Conservation (phyloP, 2,797 vertebrate genomes). For the Ctenopoma kingsleyae region DNA sequence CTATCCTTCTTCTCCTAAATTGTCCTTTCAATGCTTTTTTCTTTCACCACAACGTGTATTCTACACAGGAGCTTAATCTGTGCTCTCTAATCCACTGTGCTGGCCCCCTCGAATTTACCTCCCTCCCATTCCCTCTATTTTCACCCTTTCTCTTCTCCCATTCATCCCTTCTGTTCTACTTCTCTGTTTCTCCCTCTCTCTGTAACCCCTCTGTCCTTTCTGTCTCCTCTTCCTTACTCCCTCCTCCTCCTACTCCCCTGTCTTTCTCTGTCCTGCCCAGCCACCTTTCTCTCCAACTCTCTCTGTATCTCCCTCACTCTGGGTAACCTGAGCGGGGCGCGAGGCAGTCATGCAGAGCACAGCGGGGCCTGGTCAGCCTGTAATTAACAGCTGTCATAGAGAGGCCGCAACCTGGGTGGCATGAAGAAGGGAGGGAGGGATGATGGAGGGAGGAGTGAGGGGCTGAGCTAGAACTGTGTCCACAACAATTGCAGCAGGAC, state of each 20-base stretch:
- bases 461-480: conserved; percentile 68
- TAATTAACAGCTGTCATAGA: conserved; percentile 90
- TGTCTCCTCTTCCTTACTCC: conserved; percentile 47
- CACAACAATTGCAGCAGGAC: conserved; percentile 74
- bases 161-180: conserved; percentile 62
- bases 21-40: conserved; percentile 75
- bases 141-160: conserved; percentile 56
- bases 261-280: conserved; percentile 51
- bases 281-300: conserved; percentile 73
- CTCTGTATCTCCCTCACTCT: conserved; percentile 67
- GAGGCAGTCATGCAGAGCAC: conserved; percentile 88
- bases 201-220: conserved; percentile 40
- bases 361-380: conserved; percentile 86
- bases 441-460: conserved; percentile 58
- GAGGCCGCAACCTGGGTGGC: conserved; percentile 89
- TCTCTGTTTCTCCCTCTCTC: conserved; percentile 42
- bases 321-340: conserved; percentile 85
- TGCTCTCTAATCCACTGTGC: conserved; percentile 83
- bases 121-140: conserved; percentile 54
- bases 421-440: conserved; percentile 66
- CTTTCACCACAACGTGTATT: conserved; percentile 79
- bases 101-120: conserved; percentile 44
- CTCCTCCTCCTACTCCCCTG: conserved; percentile 40
- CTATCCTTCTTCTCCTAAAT: conserved; percentile 71
- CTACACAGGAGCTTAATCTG: conserved; percentile 84